Evolutionary conservation across 1,140 invertebrate genomes (phyloP), one percentile per base, ranked within the genome.

Genomic region (Cryptotermes secundus): DNA sequence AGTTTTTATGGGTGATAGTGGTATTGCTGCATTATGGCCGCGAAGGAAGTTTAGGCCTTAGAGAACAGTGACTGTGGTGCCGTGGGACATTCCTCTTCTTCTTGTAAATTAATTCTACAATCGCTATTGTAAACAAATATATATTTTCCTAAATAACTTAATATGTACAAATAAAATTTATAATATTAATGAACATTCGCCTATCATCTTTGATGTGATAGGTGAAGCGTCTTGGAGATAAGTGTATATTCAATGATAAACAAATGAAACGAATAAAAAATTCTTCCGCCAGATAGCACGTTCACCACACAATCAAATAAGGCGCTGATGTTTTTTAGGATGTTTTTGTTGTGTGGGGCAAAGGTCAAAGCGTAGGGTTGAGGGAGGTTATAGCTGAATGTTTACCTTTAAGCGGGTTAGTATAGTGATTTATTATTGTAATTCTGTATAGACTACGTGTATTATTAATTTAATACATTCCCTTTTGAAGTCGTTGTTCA

Each of bases 321-420:
- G 83, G 83, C 83, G 83, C 83, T 83, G 83, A n/a, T 65, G 83
- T 83, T 83, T 83, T 83, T 83, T 45, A 59, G 49, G 83, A 36
- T 65, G 83, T 83, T 83, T 83, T 83, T 83, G 83, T 83, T 83
- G 83, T 83, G 42, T 83, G 83, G 83, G 83, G 81, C 81, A 82
- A 82, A 82, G 81, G 83, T 83, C 83, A 79, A 83, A 83, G 83
- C 59, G 83, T 59, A 83, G 59, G 83, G 83, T 83, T 83, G 83
- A 83, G 53, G 83, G 83, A 83, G 83, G 83, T 83, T 83, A 83
- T 83, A 49, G 38, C 35, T 82, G 59, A 82, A 82, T 82, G 81
- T 82, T 82, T 82, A 82, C 81, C n/a, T 82, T 82, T 49, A 72
- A 38, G 81, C 81, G 38, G 81, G 81, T 82, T 82, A 45, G 81